Percentiles rank a stretch among this genome's conserved stretches.
These are phyloP conservation scores for Kryphioiulus occultus DNA, from an alignment of 2,888 invertebrate species.

Conservation along the genomic window DNA sequence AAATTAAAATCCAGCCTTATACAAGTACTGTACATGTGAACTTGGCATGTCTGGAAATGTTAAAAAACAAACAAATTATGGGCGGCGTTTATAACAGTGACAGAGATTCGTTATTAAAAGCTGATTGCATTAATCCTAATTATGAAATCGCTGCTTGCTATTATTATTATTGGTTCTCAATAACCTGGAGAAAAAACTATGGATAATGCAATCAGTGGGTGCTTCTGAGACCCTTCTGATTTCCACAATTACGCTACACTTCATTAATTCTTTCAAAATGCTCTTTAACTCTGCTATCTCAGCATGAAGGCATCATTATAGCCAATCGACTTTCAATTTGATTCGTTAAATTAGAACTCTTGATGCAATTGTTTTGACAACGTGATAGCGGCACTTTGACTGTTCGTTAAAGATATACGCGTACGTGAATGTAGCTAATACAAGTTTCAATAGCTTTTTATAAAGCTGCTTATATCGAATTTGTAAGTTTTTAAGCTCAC, in stretches of 20 bases:
- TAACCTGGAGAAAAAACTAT: background rate
- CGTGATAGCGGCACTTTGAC: too few species aligned
- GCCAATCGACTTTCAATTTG: slow-evolving; percentile 1
- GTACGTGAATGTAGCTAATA: too few species aligned
- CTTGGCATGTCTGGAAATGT: too few species aligned
- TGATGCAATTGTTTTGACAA: background rate
- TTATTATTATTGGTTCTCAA: background rate
- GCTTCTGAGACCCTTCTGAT: background rate
- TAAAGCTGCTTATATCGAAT: too few species aligned
- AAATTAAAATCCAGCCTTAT: too few species aligned
- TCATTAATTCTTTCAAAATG: background rate
- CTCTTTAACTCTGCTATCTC: background rate
- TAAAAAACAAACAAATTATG: background rate
- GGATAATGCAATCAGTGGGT: background rate
- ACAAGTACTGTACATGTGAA: too few species aligned
- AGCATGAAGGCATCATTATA: background rate
- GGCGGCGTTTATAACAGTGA: background rate
- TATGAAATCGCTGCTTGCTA: background rate
- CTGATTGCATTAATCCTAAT: background rate
- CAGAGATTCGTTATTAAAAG: background rate
- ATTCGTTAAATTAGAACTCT: background rate
- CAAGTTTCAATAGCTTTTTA: too few species aligned
- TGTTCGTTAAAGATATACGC: too few species aligned
- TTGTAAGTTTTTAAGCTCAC: too few species aligned
- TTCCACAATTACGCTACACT: background rate